These are phyloP conservation scores for Dysmachus trigonus DNA, from an alignment of 2,888 invertebrate genomes.

Conservation along the genomic window DNA sequence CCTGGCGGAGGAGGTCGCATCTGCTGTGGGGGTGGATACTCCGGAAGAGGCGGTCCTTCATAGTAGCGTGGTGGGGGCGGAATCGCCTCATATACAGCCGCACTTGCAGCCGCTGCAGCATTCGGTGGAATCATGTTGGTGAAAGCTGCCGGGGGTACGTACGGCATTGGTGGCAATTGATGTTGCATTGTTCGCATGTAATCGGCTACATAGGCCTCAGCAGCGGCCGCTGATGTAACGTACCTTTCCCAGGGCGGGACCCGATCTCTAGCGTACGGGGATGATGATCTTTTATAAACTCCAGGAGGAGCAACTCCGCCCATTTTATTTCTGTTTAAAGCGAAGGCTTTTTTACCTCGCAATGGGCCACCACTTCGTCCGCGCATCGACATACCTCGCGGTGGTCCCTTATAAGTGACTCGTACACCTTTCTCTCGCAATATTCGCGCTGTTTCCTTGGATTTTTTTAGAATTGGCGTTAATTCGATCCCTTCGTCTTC, in stretches of 20 bases:
- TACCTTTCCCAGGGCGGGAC: slow-evolving; percentile 72
- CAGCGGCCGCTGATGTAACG: slow-evolving; percentile 72
- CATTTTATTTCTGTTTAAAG: slow-evolving; percentile 72
- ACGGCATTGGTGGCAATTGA: slow-evolving; percentile 84
- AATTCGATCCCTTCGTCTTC: slow-evolving; percentile 92
- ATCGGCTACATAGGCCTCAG: slow-evolving; percentile 88
- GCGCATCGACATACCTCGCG: slow-evolving; percentile 64
- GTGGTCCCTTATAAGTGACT: slow-evolving; percentile 65
- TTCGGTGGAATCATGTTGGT: slow-evolving; percentile 71
- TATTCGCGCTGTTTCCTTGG: slow-evolving; percentile 82
- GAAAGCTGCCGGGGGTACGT: slow-evolving; percentile 75
- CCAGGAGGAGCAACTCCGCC: slow-evolving; percentile 58
- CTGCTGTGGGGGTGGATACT: slow-evolving; percentile 72
- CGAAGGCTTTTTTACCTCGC: slow-evolving; percentile 71
- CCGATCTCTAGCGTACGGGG: slow-evolving; percentile 70
- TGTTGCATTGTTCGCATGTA: slow-evolving; percentile 90
- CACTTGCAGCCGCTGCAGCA: slow-evolving; percentile 61
- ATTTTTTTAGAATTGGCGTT: slow-evolving; percentile 84
- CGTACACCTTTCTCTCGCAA: slow-evolving; percentile 65
- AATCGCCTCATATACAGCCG: slow-evolving; percentile 68
- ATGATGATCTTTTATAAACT: slow-evolving; percentile 67
- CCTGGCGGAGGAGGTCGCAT: slow-evolving; percentile 64
- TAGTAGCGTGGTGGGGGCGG: slow-evolving; percentile 86
- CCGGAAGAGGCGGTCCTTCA: slow-evolving; percentile 78
- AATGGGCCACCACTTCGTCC: slow-evolving; percentile 64